Evolutionary conservation across 2,113 vertebrate species (phyloP).

Genomic region (Saguinus midas): DNA sequence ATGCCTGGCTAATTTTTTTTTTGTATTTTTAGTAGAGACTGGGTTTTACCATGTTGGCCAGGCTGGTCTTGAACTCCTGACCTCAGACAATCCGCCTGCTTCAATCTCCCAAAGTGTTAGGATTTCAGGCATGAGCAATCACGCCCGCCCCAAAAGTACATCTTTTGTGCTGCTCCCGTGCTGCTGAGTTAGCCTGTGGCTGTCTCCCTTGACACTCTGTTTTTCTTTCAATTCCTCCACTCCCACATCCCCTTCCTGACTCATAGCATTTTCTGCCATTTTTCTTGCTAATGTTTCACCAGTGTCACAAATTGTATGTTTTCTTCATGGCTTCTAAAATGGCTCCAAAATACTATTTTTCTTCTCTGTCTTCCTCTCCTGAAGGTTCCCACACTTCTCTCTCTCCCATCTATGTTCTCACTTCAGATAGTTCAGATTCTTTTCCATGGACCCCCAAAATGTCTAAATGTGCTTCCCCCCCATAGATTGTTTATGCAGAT

Average conservation of each 20-base stretch:
- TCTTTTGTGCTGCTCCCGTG: too few relatives aligned
- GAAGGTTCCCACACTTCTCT: not conserved
- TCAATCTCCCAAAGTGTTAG: too few relatives aligned
- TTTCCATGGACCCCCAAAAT: not conserved
- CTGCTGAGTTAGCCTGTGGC: not conserved
- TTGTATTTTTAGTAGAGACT: too few relatives aligned
- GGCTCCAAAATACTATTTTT: not conserved
- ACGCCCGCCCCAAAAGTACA: too few relatives aligned
- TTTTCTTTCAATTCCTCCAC: not conserved
- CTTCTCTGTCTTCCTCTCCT: not conserved
- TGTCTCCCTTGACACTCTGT: not conserved
- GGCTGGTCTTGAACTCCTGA: too few relatives aligned
- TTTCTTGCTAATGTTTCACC: not conserved
- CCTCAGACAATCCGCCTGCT: too few relatives aligned
- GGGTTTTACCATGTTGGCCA: too few relatives aligned
- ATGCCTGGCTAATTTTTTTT: too few relatives aligned
- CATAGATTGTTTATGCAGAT: not conserved
- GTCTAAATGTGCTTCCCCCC: not conserved
- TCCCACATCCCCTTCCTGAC: not conserved
- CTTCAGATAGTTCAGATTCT: not conserved
- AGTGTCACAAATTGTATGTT: not conserved
- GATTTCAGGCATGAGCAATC: too few relatives aligned
- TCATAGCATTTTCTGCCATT: not conserved
- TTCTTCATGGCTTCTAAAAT: not conserved
- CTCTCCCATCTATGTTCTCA: not conserved